These are phyloP conservation scores for Gobiocypris rarus DNA, from an alignment of 2,113 vertebrate genomes.

Conservation along the genomic window DNA sequence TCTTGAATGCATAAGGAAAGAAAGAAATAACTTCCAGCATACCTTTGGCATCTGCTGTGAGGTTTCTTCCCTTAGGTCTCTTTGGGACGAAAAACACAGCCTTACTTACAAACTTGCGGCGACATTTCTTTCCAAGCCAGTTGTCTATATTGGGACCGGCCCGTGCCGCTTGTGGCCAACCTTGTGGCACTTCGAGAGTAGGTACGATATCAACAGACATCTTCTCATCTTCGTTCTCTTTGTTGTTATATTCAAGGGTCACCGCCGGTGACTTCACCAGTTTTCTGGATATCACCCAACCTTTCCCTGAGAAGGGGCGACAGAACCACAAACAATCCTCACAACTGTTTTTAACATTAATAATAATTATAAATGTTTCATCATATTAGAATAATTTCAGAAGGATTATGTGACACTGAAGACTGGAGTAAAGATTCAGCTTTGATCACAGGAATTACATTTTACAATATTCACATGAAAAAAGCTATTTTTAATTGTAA, in stretches of 20 bases:
- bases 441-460: too few relatives aligned
- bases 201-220: constrained; percentile 72
- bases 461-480: too few relatives aligned
- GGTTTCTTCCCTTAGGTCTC: constrained; percentile 58
- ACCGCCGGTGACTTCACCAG: constrained; percentile 57
- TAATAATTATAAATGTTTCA: too few relatives aligned
- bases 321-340: neutral
- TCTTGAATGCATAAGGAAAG: neutral
- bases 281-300: constrained; percentile 65
- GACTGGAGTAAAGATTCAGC: too few relatives aligned
- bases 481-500: too few relatives aligned
- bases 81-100: constrained; percentile 69
- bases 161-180: constrained; percentile 59
- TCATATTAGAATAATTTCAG: too few relatives aligned
- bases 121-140: constrained; percentile 68
- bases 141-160: constrained; percentile 59
- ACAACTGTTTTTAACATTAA: too few relatives aligned
- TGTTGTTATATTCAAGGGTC: constrained; percentile 57
- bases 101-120: constrained; percentile 50
- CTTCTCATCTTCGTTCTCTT: constrained; percentile 23
- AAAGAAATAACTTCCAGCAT: neutral
- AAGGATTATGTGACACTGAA: too few relatives aligned
- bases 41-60: constrained; percentile 63
- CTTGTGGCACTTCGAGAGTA: constrained; percentile 64
- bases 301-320: constrained; percentile 34